Conservation (phyloP, 2,888 invertebrate species). For the Lithophane leautieri region DNA sequence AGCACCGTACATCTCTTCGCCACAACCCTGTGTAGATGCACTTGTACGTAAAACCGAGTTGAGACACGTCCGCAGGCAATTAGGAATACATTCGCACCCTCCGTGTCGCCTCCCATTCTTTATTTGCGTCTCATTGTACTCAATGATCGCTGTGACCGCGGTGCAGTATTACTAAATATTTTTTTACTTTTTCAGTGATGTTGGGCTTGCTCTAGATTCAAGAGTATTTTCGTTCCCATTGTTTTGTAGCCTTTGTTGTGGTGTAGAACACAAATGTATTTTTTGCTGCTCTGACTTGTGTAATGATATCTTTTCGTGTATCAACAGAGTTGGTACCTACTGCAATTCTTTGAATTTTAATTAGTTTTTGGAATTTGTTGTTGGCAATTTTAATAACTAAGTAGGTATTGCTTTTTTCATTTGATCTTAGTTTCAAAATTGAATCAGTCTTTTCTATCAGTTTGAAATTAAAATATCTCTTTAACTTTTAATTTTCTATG, state of each 20-base stretch:
- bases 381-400: not conserved
- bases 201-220: constrained; percentile 56
- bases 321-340: not conserved
- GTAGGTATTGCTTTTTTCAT: not conserved
- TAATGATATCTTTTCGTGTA: constrained; percentile 21
- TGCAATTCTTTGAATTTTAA: constrained; percentile 2
- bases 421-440: not conserved
- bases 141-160: constrained; percentile 55
- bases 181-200: constrained; percentile 39
- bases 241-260: constrained; percentile 56
- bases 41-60: constrained; percentile 74
- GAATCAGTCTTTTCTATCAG: not conserved
- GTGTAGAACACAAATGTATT: constrained; percentile 32
- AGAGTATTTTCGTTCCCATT: constrained; percentile 54
- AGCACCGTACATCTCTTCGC: not conserved
- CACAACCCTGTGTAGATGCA: constrained; percentile 65
- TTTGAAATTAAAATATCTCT: not conserved
- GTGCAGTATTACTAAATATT: constrained; percentile 47
- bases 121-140: constrained; percentile 64
- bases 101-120: constrained; percentile 68
- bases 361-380: not conserved
- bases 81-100: constrained; percentile 76
- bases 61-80: constrained; percentile 79
- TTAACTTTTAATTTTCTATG: not conserved
- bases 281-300: constrained; percentile 14